Evolutionary conservation across 1,140 invertebrate genomes (phyloP).

Genomic region (Druon quercuslanigerum): DNA sequence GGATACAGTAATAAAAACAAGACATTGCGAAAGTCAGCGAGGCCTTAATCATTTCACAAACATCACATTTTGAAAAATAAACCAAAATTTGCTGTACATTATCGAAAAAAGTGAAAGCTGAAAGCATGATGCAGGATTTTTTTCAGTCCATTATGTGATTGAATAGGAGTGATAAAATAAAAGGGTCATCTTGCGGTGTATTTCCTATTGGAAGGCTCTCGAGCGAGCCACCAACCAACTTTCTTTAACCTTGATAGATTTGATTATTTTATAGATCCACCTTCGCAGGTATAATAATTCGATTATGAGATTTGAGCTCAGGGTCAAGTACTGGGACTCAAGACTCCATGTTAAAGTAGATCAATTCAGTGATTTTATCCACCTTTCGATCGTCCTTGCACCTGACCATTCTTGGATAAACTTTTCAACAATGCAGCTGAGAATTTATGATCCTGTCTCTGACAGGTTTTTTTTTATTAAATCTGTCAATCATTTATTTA

Average conservation of each 20-base stretch:
- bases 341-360: conserved; percentile 2
- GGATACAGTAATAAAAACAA: no score
- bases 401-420: not conserved
- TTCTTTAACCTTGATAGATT: conserved; percentile 26
- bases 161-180: not conserved
- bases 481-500: not conserved
- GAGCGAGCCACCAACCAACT: not conserved
- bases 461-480: not conserved
- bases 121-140: not conserved
- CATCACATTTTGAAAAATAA: no score
- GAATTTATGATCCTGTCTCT: not conserved
- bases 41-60: no score
- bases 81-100: no score
- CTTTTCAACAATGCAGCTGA: not conserved
- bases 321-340: conserved; percentile 11
- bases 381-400: conserved; percentile 11
- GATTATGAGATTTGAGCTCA: conserved; percentile 12
- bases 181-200: not conserved
- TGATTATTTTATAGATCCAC: not conserved
- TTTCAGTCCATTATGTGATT: not conserved
- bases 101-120: no score
- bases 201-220: not conserved
- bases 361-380: conserved; percentile 8
- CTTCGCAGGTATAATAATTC: not conserved
- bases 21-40: no score